phyloP scores from a whole-genome alignment of 2,797 vertebrate genomes.

The Falco cherrug region DNA sequence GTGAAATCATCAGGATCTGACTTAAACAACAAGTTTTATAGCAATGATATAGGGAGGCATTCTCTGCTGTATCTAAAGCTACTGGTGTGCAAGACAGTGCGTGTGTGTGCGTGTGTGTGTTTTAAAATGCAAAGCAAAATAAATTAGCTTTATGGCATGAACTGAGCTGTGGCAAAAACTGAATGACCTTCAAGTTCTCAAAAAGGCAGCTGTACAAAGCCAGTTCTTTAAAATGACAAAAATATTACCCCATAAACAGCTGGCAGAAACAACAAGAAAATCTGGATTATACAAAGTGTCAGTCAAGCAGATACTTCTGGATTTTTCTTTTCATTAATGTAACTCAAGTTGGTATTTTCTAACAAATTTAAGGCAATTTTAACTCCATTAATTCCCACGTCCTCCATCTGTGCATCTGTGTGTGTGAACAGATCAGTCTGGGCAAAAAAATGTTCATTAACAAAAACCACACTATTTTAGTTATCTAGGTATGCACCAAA shows the following conservation, averaged over 20 bases:
- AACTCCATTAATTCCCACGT: not conserved
- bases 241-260: not conserved
- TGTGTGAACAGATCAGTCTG: not conserved
- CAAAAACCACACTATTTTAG: not conserved
- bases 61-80: not conserved
- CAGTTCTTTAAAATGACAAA: not conserved
- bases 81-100: not conserved
- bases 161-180: not conserved
- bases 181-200: not conserved
- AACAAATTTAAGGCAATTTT: not conserved
- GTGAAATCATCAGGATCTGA: not conserved
- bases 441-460: not conserved
- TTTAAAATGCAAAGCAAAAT: not conserved
- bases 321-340: not conserved
- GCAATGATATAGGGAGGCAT: not conserved
- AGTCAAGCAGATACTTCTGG: not conserved
- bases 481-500: not conserved
- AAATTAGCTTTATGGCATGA: not conserved
- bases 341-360: not conserved
- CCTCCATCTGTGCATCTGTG: not conserved
- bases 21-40: not conserved
- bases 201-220: not conserved
- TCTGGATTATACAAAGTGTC: not conserved
- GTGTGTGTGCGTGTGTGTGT: no score
- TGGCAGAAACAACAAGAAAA: not conserved